phyloP scores from a whole-genome alignment of 2,888 invertebrate species.

The Campopleginae sp. region DNA sequence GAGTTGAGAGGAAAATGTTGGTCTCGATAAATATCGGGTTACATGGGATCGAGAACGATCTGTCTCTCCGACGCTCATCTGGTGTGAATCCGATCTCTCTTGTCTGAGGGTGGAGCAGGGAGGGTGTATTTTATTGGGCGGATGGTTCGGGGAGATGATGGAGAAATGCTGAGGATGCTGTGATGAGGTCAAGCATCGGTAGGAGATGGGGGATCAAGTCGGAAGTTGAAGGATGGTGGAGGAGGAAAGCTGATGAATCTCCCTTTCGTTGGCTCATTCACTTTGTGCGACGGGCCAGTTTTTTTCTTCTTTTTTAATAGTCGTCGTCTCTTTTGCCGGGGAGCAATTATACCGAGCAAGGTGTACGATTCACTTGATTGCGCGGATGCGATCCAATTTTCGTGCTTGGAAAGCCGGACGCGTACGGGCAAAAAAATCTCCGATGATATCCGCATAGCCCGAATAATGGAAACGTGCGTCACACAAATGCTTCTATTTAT shows the following conservation, averaged over 20 bases:
- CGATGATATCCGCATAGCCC: slow-evolving; percentile 29
- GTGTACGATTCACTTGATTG: slow-evolving; percentile 60
- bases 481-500: slow-evolving; percentile 6
- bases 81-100: background rate
- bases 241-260: slow-evolving; percentile 21
- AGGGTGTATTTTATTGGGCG: slow-evolving; percentile 19
- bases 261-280: background rate
- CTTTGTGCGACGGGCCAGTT: background rate
- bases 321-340: background rate
- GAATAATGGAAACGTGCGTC: slow-evolving; percentile 2
- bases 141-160: slow-evolving; percentile 33
- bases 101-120: background rate
- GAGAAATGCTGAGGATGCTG: slow-evolving; percentile 57
- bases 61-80: background rate
- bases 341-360: slow-evolving; percentile 53
- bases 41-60: slow-evolving; percentile 4
- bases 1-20: background rate
- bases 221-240: slow-evolving; percentile 8
- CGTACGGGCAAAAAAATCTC: slow-evolving; percentile 15
- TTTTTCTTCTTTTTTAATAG: slow-evolving; percentile 1
- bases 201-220: slow-evolving; percentile 28
- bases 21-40: slow-evolving; percentile 52
- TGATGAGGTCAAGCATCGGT: slow-evolving; percentile 27
- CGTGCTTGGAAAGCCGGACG: slow-evolving; percentile 25
- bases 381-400: slow-evolving; percentile 51